Conservation (phyloP, 2,797 vertebrate genomes). For the Onychomys leucogaster region DNA sequence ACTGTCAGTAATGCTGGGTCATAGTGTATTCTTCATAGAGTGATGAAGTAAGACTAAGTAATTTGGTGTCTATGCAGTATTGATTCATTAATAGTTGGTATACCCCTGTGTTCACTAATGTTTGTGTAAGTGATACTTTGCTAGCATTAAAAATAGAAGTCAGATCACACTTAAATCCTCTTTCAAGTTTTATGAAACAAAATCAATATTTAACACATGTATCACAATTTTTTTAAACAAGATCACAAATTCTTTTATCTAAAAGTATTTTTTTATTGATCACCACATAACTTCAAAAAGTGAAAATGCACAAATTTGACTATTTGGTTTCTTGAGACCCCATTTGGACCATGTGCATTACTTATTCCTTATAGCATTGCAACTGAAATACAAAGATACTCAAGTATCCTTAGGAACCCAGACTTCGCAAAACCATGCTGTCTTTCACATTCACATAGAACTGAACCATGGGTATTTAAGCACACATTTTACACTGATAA, state of each 20-base stretch:
- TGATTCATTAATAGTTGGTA: not conserved
- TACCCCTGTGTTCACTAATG: not conserved
- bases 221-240: not conserved
- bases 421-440: rapidly evolving
- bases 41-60: not conserved
- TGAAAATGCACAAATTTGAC: not conserved
- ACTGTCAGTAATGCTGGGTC: not conserved
- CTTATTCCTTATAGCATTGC: not conserved
- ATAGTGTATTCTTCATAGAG: not conserved
- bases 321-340: not conserved
- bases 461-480: not conserved
- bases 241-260: not conserved
- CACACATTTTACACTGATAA: not conserved
- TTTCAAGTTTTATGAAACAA: not conserved
- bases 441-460: not conserved
- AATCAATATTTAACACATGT: not conserved
- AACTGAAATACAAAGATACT: not conserved
- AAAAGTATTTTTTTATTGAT: not conserved
- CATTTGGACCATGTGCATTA: not conserved
- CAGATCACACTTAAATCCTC: not conserved
- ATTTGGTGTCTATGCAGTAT: not conserved
- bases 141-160: not conserved
- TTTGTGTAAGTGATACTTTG: not conserved
- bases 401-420: not conserved
- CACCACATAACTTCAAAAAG: not conserved